These are phyloP conservation scores for Microtus ochrogaster DNA, from an alignment of 2,113 vertebrate genomes.

Conservation along the genomic window DNA sequence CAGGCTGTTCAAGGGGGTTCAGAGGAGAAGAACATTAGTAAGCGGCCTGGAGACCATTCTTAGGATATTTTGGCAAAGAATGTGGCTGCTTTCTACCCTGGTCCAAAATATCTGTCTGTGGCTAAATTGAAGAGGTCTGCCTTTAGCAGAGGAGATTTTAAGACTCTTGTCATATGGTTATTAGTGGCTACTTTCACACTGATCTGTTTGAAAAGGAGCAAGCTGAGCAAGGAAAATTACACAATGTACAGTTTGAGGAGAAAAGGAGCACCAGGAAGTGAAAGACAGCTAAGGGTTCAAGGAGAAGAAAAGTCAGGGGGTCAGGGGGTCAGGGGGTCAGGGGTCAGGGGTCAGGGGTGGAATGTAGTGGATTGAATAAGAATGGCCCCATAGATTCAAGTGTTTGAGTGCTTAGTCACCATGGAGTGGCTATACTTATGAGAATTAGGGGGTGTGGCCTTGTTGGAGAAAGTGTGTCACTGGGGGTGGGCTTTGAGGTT, in stretches of 20 bases:
- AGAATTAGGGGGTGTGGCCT: background rate
- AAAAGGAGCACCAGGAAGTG: background rate
- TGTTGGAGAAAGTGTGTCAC: background rate
- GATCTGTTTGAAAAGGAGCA: background rate
- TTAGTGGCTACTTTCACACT: background rate
- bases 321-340: background rate
- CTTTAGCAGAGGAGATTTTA: background rate
- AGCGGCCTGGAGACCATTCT: background rate
- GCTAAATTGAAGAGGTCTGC: background rate
- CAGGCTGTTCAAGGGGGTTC: background rate
- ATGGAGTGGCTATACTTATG: background rate
- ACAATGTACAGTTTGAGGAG: background rate
- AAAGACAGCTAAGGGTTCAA: background rate
- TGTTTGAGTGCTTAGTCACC: background rate
- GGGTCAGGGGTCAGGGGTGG: too few species aligned
- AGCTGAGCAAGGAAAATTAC: background rate
- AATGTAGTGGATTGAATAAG: background rate
- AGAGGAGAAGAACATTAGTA: background rate
- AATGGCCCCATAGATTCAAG: background rate
- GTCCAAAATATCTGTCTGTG: background rate
- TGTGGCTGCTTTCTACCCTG: background rate
- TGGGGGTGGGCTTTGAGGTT: background rate
- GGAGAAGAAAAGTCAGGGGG: background rate
- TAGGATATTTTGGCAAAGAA: background rate
- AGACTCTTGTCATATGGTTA: background rate